Evolutionary conservation across 2,888 invertebrate genomes (phyloP), one percentile per base, ranked within the genome.

Genomic region (Nemotelus pantherinus): DNA sequence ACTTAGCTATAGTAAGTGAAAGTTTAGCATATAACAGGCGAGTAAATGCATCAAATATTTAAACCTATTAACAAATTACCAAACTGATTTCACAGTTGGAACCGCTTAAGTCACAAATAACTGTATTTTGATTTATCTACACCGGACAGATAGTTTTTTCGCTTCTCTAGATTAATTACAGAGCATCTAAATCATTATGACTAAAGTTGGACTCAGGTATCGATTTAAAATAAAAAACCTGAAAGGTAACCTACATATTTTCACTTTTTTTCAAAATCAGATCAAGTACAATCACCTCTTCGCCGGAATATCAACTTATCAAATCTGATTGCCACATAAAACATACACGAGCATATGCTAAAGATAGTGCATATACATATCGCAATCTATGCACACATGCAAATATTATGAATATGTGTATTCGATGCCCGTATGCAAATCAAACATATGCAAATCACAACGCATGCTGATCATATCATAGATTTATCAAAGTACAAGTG

Each of bases 211-310:
- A 57, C 57, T 25, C 57, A 57, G 57, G n/a, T 10, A 57, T 57
- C 25, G 25, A 57, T 4, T 10, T 25, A 9, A 9, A 7, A 50
- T 50, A 50, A 4, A 65, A 65, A 65, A 65, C 65, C 65, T 65
- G 65, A 65, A 10, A 39, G 45, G 45, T 65, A 65, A 65, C 65
- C 65, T 65, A 65, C 65, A 65, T 65, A 41, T 44, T 65, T 65
- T 65, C 65, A 65, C 65, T 65, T 65, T 65, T 65, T 65, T 65
- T 45, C 43, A 9, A 65, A 65, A 45, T 65, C 47, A 47, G 65
- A 65, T 65, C 65, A 65, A 65, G 65, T 65, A 65, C 65, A 65
- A 65, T 65, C 65, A 65, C 65, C 65, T 65, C 43, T 65, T n/a
- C 47, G 65, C 65, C 65, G 47, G 45, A 45, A 65, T 65, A 4